These are phyloP conservation scores for Nixonia krombeini DNA, from an alignment of 1,140 invertebrate genomes.

Conservation along the genomic window DNA sequence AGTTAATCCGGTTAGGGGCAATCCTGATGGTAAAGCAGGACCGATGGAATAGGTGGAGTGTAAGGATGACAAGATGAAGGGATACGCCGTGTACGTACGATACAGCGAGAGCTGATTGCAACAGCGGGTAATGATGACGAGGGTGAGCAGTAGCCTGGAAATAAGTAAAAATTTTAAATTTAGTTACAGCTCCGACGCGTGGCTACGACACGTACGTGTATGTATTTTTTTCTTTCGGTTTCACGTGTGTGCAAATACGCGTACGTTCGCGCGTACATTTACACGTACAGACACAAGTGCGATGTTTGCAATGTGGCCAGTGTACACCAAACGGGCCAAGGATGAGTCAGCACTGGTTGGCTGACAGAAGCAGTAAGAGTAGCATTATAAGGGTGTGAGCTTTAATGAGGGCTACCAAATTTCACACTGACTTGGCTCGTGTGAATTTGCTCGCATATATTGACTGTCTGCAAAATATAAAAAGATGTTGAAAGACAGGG, in stretches of 20 bases:
- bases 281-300: conserved; percentile 25
- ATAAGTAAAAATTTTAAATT: conserved; percentile 74
- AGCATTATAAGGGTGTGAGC: conserved; percentile 55
- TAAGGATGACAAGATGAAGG: conserved; percentile 52
- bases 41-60: conserved; percentile 53
- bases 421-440: conserved; percentile 67
- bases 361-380: conserved; percentile 38
- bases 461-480: neutral
- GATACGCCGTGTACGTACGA: conserved; percentile 39
- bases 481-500: neutral
- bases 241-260: conserved; percentile 35
- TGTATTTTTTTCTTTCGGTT: conserved; percentile 26
- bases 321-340: conserved; percentile 47
- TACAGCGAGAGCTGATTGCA: conserved; percentile 65
- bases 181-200: conserved; percentile 69
- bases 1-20: conserved; percentile 67
- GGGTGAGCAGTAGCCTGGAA: conserved; percentile 73
- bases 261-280: conserved; percentile 15
- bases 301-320: conserved; percentile 58
- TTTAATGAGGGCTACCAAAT: conserved; percentile 71
- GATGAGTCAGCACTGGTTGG: conserved; percentile 64
- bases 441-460: conserved; percentile 15
- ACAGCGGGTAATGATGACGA: conserved; percentile 69
- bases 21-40: conserved; percentile 47
- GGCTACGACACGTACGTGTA: conserved; percentile 49